These are phyloP conservation scores for Tyrophagus putrescentiae DNA, from an alignment of 1,140 invertebrate genomes.

Conservation along the genomic window DNA sequence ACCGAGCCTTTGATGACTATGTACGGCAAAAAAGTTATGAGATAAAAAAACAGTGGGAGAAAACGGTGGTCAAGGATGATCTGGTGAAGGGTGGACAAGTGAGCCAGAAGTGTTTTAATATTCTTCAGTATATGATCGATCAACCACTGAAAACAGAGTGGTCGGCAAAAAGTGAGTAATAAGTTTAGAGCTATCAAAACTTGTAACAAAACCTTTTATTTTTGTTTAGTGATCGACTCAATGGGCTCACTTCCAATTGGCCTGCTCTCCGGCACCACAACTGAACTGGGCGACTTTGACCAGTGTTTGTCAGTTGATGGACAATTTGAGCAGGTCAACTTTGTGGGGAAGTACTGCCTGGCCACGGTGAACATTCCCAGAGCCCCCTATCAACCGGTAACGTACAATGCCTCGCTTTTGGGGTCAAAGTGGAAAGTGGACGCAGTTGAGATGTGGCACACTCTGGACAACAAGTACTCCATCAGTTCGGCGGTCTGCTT, in stretches of 20 bases:
- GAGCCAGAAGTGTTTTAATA: not conserved
- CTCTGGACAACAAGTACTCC: slow-evolving; percentile 17
- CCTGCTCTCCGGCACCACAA: slow-evolving; percentile 21
- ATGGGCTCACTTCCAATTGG: slow-evolving; percentile 15
- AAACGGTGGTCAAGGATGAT: no score
- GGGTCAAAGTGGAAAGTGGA: not conserved
- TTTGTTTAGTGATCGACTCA: slow-evolving; percentile 24
- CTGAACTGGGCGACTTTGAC: slow-evolving; percentile 23
- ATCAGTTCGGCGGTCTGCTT: slow-evolving; percentile 13
- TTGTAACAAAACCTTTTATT: not conserved
- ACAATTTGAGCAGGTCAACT: slow-evolving; percentile 7
- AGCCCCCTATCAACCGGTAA: not conserved
- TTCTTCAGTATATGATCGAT: not conserved
- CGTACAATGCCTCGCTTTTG: no score
- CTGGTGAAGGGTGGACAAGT: no score
- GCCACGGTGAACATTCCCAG: slow-evolving; percentile 11
- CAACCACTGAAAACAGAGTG: not conserved
- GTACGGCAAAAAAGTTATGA: no score
- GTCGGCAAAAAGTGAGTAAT: slow-evolving; percentile 3
- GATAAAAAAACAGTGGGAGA: no score
- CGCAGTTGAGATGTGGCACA: slow-evolving; percentile 10
- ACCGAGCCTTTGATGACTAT: no score
- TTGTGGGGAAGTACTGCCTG: slow-evolving; percentile 23
- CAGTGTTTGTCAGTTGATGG: slow-evolving; percentile 19
- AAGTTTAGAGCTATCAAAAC: not conserved